Conservation (phyloP, 2,888 invertebrate genomes). For the Drosophila tanythrix region DNA sequence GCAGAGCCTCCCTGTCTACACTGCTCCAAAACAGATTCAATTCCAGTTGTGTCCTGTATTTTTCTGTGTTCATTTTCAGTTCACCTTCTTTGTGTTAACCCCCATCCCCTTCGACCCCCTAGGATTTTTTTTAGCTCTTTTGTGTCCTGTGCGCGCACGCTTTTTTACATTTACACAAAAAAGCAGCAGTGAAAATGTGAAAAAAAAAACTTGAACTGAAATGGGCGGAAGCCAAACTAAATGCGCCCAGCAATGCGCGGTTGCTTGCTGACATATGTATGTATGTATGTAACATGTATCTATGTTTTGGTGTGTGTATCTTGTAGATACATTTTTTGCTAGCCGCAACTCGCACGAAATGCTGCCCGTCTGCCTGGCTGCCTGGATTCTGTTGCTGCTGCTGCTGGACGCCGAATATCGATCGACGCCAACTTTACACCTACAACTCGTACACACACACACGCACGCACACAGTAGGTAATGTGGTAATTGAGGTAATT, state of each 20-base stretch:
- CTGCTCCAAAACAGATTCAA: conserved; percentile 1
- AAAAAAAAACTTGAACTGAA: conserved; percentile 30
- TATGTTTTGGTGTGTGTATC: conserved; percentile 46
- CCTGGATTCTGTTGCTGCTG: conserved; percentile 32
- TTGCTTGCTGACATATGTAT: conserved; percentile 6
- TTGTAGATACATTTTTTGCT: conserved; percentile 70
- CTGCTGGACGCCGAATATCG: conserved; percentile 70
- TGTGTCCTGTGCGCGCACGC: conserved; percentile 60
- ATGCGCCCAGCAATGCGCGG: conserved; percentile 14
- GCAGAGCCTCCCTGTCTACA: neutral
- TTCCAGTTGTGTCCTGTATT: neutral
- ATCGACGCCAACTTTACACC: conserved; percentile 40
- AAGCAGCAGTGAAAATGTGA: conserved; percentile 10
- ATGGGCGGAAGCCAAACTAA: conserved; percentile 63
- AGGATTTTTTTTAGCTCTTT: conserved; percentile 17
- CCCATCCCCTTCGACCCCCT: too few relatives aligned
- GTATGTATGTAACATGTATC: conserved; percentile 14
- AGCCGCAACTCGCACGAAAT: conserved; percentile 57
- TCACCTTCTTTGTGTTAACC: neutral
- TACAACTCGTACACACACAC: neutral
- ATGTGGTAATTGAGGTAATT: neutral
- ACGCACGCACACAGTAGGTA: conserved; percentile 4
- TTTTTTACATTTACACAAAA: conserved; percentile 54
- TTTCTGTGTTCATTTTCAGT: neutral
- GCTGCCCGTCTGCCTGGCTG: neutral